phyloP scores from a whole-genome alignment of 2,113 vertebrate genomes.

The Petroica traversi region DNA sequence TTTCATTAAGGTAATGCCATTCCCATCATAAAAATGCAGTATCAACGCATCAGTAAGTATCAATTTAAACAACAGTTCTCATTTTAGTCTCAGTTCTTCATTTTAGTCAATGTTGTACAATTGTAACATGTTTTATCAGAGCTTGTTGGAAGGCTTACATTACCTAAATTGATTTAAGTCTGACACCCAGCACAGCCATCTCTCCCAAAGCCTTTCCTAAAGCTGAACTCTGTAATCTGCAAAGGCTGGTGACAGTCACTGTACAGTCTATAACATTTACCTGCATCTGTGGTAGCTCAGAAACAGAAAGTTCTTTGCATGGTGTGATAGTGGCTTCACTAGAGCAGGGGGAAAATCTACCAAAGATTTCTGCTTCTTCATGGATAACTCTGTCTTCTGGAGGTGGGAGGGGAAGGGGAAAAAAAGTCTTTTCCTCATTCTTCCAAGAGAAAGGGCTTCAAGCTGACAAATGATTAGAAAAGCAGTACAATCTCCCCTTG shows the following conservation, averaged over 20 bases:
- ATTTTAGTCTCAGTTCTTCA: background rate
- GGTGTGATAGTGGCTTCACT: background rate
- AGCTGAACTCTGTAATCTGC: background rate
- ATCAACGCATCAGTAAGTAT: background rate
- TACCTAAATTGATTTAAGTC: background rate
- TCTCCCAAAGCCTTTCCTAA: background rate
- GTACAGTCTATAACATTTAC: background rate
- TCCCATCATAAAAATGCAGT: background rate
- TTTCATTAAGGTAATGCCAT: background rate
- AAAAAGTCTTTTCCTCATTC: background rate
- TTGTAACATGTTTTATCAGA: background rate
- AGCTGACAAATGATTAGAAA: background rate
- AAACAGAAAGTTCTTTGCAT: background rate
- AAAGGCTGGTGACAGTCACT: background rate
- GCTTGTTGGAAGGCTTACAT: background rate
- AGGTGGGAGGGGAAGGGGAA: background rate
- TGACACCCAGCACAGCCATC: background rate
- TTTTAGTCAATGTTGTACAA: background rate
- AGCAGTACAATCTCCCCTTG: background rate
- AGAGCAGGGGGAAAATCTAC: background rate
- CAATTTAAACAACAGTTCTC: background rate
- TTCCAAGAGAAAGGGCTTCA: background rate
- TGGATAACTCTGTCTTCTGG: background rate
- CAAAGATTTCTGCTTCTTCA: background rate
- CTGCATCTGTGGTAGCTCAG: background rate